phyloP scores from a whole-genome alignment of 2,888 invertebrate species.

The Mesoligia furuncula region DNA sequence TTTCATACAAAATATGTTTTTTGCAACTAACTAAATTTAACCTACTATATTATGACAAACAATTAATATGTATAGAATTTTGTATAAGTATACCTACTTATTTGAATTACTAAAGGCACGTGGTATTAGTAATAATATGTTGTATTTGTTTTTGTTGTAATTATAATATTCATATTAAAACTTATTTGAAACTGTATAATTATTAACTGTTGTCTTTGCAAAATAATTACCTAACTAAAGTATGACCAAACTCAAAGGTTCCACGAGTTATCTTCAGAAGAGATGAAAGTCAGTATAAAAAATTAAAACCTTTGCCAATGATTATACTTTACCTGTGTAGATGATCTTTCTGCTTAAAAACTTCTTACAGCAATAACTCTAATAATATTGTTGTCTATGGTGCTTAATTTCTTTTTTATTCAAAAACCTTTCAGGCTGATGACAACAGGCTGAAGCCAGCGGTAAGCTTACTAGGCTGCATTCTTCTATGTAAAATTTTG shows the following conservation, averaged over 20 bases:
- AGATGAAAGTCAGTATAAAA: neutral
- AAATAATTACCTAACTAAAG: constrained; percentile 23
- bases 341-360: constrained; percentile 34
- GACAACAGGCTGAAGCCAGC: constrained; percentile 83
- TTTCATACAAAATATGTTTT: neutral
- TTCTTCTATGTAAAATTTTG: constrained; percentile 45
- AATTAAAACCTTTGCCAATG: neutral
- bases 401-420: constrained; percentile 66
- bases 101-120: neutral
- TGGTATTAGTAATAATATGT: neutral
- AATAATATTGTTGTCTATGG: constrained; percentile 45
- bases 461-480: constrained; percentile 78
- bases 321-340: constrained; percentile 5
- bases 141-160: constrained; percentile 11
- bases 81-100: too few relatives aligned
- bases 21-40: too few relatives aligned
- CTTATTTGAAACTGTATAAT: too few relatives aligned
- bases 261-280: neutral
- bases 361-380: constrained; percentile 40
- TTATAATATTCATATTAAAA: neutral
- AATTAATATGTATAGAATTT: neutral
- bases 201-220: constrained; percentile 3
- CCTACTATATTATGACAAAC: neutral
- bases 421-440: constrained; percentile 83
- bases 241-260: constrained; percentile 3